Base-by-base conservation (phyloP, 2,888 invertebrate species). In the Chymomyza procnemis region DNA sequence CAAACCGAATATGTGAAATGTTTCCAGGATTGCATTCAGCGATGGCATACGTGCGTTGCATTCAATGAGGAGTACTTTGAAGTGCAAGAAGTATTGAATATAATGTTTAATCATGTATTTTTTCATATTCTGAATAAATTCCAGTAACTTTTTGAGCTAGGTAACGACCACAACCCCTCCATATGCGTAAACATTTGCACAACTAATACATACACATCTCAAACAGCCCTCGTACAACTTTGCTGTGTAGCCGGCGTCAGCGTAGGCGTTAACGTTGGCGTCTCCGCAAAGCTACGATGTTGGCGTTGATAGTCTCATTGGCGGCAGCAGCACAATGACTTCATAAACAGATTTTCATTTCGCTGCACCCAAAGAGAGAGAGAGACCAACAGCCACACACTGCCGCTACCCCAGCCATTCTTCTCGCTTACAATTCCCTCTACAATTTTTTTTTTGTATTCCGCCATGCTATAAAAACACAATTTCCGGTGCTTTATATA, bases 321-420 rank as follows among this genome's bases (percentile, higher is more conserved):
- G 67, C 65, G 69, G 73, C 60, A 75, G 48, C 41, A 34, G 26
- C 18, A 60, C 76, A 85, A 87, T 83, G 80, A 73, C 83, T 84
- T 83, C 79, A 87, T 87, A 84, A 84, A 83, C 86, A 85, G 76
- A 80, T 83, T 88, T 86, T 80, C 77, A 87, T 83, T 77, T 79
- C 71, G 61, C 72, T 74, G 61, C 61, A 34, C 19, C n/a, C 58
- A 16, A n/a, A n/a, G n/a, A n/a, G n/a, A n/a, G n/a, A n/a, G n/a
- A n/a, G 26, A 26, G 18, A 22, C 47, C 46, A 19, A n/a, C 46
- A 4, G 46, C 46, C 52, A 41, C 26, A 16, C 19, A 8, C 14
- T 8, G 9, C 12, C 2, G 9, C 19, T 18, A 54, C 34, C 12
- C n/a, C 30, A n/a, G 9, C 12, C 46, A 4, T 8, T 18, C 47